These are phyloP conservation scores for Ochropleura plecta DNA, from an alignment of 2,888 invertebrate genomes.

Conservation along the genomic window DNA sequence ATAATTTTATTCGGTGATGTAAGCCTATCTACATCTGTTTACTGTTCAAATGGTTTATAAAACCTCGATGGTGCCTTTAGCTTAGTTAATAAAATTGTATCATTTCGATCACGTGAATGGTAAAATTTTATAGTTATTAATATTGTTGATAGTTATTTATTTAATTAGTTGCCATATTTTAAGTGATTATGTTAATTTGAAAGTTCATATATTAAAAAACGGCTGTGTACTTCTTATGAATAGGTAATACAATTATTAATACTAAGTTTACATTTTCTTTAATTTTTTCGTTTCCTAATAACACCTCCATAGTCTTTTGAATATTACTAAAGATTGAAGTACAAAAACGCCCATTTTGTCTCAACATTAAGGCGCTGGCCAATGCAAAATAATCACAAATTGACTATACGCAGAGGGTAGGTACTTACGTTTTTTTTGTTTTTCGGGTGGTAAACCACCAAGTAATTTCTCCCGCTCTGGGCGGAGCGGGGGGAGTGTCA, in stretches of 20 bases:
- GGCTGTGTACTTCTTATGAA: conserved; percentile 88
- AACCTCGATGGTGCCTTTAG: neutral
- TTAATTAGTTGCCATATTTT: conserved; percentile 51
- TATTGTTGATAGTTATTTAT: conserved; percentile 64
- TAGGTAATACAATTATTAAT: conserved; percentile 72
- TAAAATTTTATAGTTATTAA: conserved; percentile 41
- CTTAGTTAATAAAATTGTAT: conserved; percentile 17
- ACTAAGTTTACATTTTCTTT: conserved; percentile 39
- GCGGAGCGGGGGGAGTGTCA: too few relatives aligned
- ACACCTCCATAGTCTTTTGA: neutral
- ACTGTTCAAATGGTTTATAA: neutral
- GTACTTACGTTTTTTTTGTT: too few relatives aligned
- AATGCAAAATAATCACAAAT: neutral
- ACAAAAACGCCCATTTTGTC: neutral
- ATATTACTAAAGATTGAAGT: neutral
- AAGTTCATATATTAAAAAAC: conserved; percentile 76
- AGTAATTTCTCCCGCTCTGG: too few relatives aligned
- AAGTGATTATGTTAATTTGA: conserved; percentile 57
- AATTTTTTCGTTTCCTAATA: neutral
- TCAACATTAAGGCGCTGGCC: neutral
- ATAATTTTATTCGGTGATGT: neutral
- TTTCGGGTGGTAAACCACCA: too few relatives aligned
- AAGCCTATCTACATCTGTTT: neutral
- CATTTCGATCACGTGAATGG: conserved; percentile 27
- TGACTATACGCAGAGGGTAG: neutral